Conservation (phyloP, 2,113 vertebrate genomes). For the Myiagra hebetior region DNA sequence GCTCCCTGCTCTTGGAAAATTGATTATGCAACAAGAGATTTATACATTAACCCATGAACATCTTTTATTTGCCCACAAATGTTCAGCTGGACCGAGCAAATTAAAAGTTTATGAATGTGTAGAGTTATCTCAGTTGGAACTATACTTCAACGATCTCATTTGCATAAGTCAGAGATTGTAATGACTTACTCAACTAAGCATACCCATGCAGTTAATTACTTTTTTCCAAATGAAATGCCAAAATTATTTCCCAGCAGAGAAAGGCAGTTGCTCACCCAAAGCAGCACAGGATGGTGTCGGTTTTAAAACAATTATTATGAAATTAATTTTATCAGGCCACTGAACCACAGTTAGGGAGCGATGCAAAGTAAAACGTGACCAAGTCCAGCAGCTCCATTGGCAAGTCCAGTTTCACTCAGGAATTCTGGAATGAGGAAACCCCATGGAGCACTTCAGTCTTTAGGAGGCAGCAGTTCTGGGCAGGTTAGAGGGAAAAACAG, state of each 20-base stretch:
- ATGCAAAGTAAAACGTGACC: background rate
- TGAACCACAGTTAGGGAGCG: background rate
- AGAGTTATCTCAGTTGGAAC: constrained; percentile 31
- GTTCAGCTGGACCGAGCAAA: background rate
- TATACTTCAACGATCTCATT: constrained; percentile 39
- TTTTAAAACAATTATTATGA: constrained; percentile 61
- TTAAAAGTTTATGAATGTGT: constrained; percentile 8
- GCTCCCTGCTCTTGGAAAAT: background rate
- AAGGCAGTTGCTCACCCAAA: constrained; percentile 35
- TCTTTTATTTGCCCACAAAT: constrained; percentile 13
- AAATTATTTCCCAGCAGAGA: constrained; percentile 66
- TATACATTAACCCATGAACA: background rate
- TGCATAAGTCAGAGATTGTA: constrained; percentile 71
- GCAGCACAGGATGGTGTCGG: background rate
- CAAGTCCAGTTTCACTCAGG: background rate
- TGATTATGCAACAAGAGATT: background rate
- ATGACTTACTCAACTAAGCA: constrained; percentile 75
- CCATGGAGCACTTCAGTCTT: background rate
- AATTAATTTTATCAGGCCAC: constrained; percentile 63
- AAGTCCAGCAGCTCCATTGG: background rate
- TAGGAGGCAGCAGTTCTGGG: background rate
- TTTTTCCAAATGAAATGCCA: constrained; percentile 68
- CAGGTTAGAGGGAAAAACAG: background rate
- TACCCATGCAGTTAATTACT: constrained; percentile 72
- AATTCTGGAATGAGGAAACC: background rate